Evolutionary conservation across 2,113 vertebrate genomes (phyloP).

Genomic region (Catharus minimus): DNA sequence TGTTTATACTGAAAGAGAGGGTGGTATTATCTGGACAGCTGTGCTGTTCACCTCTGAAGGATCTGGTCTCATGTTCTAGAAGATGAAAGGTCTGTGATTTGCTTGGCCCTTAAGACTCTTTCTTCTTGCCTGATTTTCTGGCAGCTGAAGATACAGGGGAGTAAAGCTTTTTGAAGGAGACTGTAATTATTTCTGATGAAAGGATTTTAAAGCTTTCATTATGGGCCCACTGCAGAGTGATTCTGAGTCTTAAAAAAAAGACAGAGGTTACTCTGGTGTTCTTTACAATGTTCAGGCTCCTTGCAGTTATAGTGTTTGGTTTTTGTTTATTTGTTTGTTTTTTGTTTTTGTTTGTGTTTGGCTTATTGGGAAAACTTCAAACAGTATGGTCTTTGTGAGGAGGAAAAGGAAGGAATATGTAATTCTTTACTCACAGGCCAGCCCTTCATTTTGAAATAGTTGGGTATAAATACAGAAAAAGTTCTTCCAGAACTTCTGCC

Average conservation of each 20-base stretch:
- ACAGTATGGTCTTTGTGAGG: conserved; percentile 1
- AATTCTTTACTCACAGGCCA: conserved; percentile 54
- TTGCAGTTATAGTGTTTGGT: not conserved
- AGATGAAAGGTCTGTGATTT: not conserved
- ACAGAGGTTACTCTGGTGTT: not conserved
- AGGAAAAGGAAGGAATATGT: not conserved
- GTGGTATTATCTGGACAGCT: not conserved
- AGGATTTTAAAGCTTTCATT: not conserved
- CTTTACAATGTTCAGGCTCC: not conserved
- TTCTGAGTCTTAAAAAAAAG: not conserved
- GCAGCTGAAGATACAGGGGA: not conserved
- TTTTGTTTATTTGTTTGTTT: not conserved
- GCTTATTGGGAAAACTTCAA: conserved; percentile 43
- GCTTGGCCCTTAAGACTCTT: not conserved
- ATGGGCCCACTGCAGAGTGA: not conserved
- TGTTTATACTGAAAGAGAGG: not conserved
- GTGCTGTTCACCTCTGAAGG: not conserved
- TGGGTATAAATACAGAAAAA: conserved; percentile 38
- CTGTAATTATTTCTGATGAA: not conserved
- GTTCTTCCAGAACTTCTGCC: not conserved
- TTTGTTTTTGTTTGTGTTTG: not conserved
- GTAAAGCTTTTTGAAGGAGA: not conserved
- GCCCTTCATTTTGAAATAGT: conserved; percentile 39
- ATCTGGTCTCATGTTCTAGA: not conserved
- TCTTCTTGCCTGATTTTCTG: not conserved